Evolutionary conservation across 2,113 vertebrate species (phyloP).

Genomic region (Meleagris gallopavo): DNA sequence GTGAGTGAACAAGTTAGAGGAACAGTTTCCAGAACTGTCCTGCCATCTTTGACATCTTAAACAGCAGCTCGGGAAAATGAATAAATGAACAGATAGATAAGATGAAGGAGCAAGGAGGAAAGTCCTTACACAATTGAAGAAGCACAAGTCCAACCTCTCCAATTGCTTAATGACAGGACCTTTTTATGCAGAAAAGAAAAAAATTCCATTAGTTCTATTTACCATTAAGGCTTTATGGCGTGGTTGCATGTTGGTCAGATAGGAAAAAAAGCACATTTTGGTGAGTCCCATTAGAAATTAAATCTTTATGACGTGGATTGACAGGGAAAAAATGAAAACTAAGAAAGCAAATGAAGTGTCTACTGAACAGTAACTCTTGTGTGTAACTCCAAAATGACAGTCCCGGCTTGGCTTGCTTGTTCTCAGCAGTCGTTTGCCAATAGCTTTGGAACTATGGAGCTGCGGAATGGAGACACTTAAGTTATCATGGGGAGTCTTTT

Average conservation of each 20-base stretch:
- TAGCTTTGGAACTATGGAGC: background rate
- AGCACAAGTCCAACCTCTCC: background rate
- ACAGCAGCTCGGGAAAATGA: background rate
- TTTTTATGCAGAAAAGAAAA: background rate
- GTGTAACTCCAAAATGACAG: background rate
- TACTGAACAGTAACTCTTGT: background rate
- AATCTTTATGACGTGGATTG: background rate
- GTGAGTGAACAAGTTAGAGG: background rate
- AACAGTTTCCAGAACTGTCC: background rate
- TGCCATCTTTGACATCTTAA: background rate
- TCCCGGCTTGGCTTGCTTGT: background rate
- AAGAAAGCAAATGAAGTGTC: background rate
- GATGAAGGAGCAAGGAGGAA: rapidly evolving
- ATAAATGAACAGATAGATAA: too few species aligned
- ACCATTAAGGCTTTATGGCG: background rate
- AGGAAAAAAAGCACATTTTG: background rate
- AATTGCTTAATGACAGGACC: background rate
- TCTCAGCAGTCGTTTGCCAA: background rate
- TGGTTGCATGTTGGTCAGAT: background rate
- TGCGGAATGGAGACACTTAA: background rate
- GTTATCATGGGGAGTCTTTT: background rate
- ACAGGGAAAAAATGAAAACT: background rate
- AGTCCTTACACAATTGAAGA: background rate
- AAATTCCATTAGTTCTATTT: background rate
- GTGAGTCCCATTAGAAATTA: background rate